Percentiles rank a stretch among this genome's conserved stretches.
phyloP scores from a whole-genome alignment of 2,888 invertebrate genomes.

The Tipula vernalis region DNA sequence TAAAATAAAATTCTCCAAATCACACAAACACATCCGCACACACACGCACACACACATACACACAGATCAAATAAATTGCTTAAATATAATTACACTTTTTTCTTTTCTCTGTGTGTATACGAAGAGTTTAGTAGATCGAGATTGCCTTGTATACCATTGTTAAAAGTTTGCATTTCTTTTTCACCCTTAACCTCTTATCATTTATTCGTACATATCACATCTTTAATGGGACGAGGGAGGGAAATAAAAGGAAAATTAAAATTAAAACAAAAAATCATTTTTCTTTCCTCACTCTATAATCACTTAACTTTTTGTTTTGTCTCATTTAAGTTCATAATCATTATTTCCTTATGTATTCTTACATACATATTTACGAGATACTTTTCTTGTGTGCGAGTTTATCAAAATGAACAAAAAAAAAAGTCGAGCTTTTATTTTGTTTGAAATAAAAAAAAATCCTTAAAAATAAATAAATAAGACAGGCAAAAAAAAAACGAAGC shows the following conservation, averaged over 20 bases:
- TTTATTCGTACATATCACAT: not conserved
- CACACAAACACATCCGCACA: not conserved
- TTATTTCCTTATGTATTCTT: not conserved
- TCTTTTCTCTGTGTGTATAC: not conserved
- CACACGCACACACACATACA: not conserved
- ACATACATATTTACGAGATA: not conserved
- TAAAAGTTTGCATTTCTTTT: not conserved
- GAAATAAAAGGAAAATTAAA: not conserved
- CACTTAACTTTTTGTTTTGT: not conserved
- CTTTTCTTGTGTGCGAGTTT: not conserved
- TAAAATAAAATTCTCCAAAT: not conserved
- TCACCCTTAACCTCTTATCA: not conserved
- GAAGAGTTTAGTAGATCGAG: not conserved
- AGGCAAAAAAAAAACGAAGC: not conserved
- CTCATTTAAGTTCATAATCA: slow-evolving; percentile 4
- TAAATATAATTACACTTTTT: not conserved
- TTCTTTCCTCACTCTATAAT: not conserved
- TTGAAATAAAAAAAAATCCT: not conserved
- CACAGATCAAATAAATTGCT: not conserved
- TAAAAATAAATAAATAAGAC: not conserved
- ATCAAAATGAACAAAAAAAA: not conserved
- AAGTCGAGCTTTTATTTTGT: not conserved
- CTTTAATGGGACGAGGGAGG: not conserved
- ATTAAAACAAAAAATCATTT: not conserved
- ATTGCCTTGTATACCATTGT: not conserved